These are phyloP conservation scores for Pachydiplax longipennis DNA, from an alignment of 2,888 invertebrate species.

Conservation along the genomic window DNA sequence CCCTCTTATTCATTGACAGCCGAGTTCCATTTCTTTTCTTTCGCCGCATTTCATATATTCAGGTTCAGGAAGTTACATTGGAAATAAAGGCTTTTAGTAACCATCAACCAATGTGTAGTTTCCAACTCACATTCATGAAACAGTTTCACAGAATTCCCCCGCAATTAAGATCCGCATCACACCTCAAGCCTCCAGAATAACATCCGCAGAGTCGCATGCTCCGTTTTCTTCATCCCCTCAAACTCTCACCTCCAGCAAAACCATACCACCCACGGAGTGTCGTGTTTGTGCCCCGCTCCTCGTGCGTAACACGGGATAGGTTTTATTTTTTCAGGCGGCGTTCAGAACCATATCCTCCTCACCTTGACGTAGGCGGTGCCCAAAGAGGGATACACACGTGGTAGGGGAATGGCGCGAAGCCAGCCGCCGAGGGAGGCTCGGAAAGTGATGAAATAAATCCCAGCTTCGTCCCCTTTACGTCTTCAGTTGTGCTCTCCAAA, in stretches of 20 bases:
- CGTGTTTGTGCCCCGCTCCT: not conserved
- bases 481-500: not conserved
- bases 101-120: too few relatives aligned
- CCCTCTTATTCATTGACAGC: too few relatives aligned
- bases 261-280: not conserved
- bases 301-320: not conserved
- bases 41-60: too few relatives aligned
- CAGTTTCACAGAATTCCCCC: too few relatives aligned
- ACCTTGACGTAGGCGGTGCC: not conserved
- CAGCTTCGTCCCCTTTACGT: not conserved
- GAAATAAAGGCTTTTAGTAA: too few relatives aligned
- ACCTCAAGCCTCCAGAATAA: too few relatives aligned
- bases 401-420: not conserved
- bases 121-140: too few relatives aligned
- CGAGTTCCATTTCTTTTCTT: too few relatives aligned
- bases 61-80: too few relatives aligned
- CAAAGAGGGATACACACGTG: not conserved
- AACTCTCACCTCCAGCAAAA: not conserved
- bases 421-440: not conserved
- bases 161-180: too few relatives aligned
- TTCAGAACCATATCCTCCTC: not conserved
- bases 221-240: not conserved
- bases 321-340: not conserved
- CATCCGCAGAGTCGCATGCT: too few relatives aligned
- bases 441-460: not conserved